Evolutionary conservation across 2,888 invertebrate species (phyloP), one percentile per base, ranked within the genome.

Genomic region (Acleris sparsana): DNA sequence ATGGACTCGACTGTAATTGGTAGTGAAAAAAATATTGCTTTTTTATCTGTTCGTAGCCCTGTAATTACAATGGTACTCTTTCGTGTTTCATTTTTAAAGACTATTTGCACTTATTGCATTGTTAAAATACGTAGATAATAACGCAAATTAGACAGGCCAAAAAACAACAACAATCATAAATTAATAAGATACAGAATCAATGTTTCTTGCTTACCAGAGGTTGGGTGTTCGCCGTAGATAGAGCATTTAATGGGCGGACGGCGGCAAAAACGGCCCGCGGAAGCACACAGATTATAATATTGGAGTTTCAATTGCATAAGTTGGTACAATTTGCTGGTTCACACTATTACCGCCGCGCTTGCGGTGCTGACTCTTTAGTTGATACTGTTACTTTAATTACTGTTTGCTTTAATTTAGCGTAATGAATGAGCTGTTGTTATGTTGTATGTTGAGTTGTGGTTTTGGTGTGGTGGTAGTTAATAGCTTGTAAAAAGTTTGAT

Each of bases 291-390:
- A 90, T 90, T 89, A 89, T 88, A 88, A 87, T 86, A 87, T 86
- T 84, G 83, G 85, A 89, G 88, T 89, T 89, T 86, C 87, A 89
- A 89, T 89, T 89, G 89, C 89, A 84, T 81, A 89, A 91, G 87
- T 90, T 89, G 83, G 84, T 81, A 83, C 84, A 87, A 86, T 89
- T 89, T 88, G 82, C 85, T 83, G 84, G 80, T 84, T 85, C 84
- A 80, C 87, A 87, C 88, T 86, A 88, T 87, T 83, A 80, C 78
- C 76, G 74, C 74, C 73, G 7, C 9, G 56, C 9, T 46, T 3
- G 17, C 20, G 43, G 43, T 43, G 55, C 20, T n/a, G 55, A 20
- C 20, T 16, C 46, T 6, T n/a, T 16, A 46, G n/a, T 46, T 46
- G 46, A 46, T 46, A 17, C 46, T 46, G 6, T 25, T 25, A 7